Percentiles rank a stretch among this genome's conserved stretches.
These are phyloP conservation scores for Nothoprocta perdicaria DNA, from an alignment of 2,113 vertebrate species.

Conservation along the genomic window DNA sequence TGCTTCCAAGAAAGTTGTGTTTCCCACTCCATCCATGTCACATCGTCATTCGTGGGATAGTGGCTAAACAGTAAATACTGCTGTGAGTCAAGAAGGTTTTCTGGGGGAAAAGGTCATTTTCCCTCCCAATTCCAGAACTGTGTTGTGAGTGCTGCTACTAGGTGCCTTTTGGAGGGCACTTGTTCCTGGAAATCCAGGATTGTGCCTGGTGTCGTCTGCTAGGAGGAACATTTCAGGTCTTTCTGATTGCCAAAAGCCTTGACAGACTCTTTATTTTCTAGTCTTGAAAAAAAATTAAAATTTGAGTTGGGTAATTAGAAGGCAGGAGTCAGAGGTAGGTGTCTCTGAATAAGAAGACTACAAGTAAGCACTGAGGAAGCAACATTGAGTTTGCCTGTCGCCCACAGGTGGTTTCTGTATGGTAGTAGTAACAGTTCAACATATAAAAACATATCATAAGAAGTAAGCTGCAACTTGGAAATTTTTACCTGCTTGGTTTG, in stretches of 20 bases:
- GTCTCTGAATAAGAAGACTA: neutral
- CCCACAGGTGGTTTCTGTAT: neutral
- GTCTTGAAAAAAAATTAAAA: neutral
- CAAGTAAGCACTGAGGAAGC: neutral
- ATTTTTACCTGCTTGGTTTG: neutral
- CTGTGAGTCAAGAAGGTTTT: conserved; percentile 10
- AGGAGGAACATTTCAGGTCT: neutral
- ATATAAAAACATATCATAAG: neutral
- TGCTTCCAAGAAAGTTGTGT: neutral
- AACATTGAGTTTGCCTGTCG: neutral
- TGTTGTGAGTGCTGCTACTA: neutral
- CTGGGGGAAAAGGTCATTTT: neutral
- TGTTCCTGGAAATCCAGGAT: neutral
- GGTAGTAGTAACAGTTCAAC: neutral
- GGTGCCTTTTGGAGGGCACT: neutral
- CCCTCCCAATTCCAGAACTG: neutral
- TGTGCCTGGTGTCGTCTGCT: neutral
- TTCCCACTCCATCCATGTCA: conserved; percentile 43
- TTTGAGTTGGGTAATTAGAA: neutral
- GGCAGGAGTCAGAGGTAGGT: neutral
- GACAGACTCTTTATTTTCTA: neutral
- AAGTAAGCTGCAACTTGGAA: neutral
- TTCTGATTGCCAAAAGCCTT: neutral
- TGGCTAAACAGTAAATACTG: conserved; percentile 25
- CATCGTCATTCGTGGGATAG: neutral